A percentile compares a stretch with the other conserved stretches of the same genome.
Conservation (phyloP, 1,140 invertebrate genomes). For the Charaxes varanes region DNA sequence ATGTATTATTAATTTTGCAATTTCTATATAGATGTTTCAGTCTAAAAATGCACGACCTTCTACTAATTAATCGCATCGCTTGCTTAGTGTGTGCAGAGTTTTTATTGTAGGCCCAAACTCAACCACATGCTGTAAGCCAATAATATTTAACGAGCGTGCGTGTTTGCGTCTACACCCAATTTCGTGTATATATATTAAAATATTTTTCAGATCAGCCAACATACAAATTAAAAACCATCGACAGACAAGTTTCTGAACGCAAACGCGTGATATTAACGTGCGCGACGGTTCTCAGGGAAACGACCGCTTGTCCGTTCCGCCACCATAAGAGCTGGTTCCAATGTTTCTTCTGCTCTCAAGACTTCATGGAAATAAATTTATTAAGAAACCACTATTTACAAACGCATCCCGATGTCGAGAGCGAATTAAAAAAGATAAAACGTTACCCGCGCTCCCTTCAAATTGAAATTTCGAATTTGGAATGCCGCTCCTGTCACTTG, state of each 20-base stretch:
- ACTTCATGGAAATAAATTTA: slow-evolving; percentile 49
- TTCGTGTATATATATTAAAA: no score
- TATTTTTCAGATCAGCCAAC: background rate
- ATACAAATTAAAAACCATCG: background rate
- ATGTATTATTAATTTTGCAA: background rate
- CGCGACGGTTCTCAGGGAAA: slow-evolving; percentile 36
- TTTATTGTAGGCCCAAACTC: no score
- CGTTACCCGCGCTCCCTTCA: slow-evolving; percentile 54
- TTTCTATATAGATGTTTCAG: background rate
- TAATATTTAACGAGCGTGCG: no score
- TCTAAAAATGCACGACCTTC: no score
- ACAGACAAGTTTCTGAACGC: slow-evolving; percentile 47
- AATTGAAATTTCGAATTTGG: slow-evolving; percentile 57
- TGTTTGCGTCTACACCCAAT: no score
- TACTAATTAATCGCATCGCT: no score
- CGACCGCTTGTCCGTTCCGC: slow-evolving; percentile 56
- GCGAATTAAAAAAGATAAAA: slow-evolving; percentile 53
- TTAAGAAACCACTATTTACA: slow-evolving; percentile 33
- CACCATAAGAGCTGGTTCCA: slow-evolving; percentile 64
- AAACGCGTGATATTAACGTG: slow-evolving; percentile 48
- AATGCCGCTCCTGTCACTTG: slow-evolving; percentile 46
- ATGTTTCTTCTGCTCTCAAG: slow-evolving; percentile 55
- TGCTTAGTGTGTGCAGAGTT: no score
- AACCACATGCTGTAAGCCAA: no score
- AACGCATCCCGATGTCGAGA: slow-evolving; percentile 35